These are phyloP conservation scores for Diloba caeruleocephala DNA, from an alignment of 2,888 invertebrate genomes.

Conservation along the genomic window DNA sequence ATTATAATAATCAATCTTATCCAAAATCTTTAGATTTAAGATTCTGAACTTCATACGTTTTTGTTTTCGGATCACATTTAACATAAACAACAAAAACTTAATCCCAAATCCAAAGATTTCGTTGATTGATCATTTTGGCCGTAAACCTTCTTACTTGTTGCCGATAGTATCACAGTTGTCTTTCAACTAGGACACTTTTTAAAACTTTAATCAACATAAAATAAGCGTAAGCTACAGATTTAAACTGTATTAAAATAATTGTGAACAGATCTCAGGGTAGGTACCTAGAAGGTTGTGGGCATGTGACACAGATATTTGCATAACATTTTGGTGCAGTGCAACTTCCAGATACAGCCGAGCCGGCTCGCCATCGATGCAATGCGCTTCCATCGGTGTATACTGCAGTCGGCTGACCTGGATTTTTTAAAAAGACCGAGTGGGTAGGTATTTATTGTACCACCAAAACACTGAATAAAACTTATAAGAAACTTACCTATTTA, in stretches of 20 bases:
- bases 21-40: too few relatives aligned
- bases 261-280: constrained; percentile 39
- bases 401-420: constrained; percentile 57
- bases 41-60: too few relatives aligned
- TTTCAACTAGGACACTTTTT: too few relatives aligned
- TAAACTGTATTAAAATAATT: constrained; percentile 21
- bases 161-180: too few relatives aligned
- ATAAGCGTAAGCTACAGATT: constrained; percentile 20
- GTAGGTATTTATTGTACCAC: neutral
- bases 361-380: constrained; percentile 57
- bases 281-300: constrained; percentile 16
- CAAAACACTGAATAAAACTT: neutral
- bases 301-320: constrained; percentile 67
- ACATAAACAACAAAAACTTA: too few relatives aligned
- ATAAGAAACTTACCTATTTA: too few relatives aligned
- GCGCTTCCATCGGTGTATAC: constrained; percentile 35
- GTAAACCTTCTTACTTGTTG: too few relatives aligned
- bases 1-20: too few relatives aligned
- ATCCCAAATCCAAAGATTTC: too few relatives aligned
- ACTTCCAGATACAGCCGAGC: constrained; percentile 58
- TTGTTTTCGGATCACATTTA: too few relatives aligned
- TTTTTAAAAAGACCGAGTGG: constrained; percentile 33
- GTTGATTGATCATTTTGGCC: too few relatives aligned
- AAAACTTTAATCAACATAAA: too few relatives aligned
- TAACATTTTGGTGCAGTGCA: constrained; percentile 67